Percentiles rank a stretch among this genome's conserved stretches.
These are phyloP conservation scores for Lamellibrachia columna DNA, from an alignment of 2,888 invertebrate genomes.

Conservation along the genomic window DNA sequence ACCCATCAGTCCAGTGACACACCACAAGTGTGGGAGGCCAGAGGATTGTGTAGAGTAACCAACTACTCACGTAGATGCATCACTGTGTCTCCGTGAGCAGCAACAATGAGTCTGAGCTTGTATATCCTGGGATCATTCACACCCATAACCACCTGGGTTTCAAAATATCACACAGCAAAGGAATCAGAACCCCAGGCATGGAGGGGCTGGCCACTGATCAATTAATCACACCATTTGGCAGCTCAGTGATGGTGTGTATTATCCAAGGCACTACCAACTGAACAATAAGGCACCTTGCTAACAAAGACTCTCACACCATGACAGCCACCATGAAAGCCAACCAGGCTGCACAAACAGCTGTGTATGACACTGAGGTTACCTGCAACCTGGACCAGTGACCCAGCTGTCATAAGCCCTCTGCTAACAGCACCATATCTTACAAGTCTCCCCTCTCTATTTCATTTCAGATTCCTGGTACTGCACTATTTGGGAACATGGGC, in stretches of 20 bases:
- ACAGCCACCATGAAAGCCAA: not conserved
- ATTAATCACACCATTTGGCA: conserved; percentile 9
- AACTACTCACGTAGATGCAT: not conserved
- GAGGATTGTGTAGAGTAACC: not conserved
- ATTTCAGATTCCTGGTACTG: not conserved
- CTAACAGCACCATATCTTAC: not conserved
- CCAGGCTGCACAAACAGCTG: not conserved
- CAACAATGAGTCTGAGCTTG: not conserved
- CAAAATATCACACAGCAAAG: not conserved
- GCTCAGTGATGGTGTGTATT: not conserved
- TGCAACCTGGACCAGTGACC: not conserved
- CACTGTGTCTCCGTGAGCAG: not conserved
- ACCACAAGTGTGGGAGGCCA: not conserved
- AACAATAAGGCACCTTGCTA: not conserved
- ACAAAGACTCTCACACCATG: not conserved
- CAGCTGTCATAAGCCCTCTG: not conserved
- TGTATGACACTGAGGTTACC: not conserved
- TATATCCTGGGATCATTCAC: not conserved
- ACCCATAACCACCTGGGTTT: not conserved
- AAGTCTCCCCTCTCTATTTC: not conserved
- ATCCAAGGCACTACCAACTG: not conserved
- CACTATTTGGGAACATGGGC: not conserved
- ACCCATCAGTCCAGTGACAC: not conserved
- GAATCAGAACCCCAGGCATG: not conserved
- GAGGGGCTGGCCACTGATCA: not conserved